Percentiles rank a stretch among this genome's conserved stretches.
phyloP scores from a whole-genome alignment of 1,140 invertebrate species.

The Pogonomyrmex barbatus region DNA sequence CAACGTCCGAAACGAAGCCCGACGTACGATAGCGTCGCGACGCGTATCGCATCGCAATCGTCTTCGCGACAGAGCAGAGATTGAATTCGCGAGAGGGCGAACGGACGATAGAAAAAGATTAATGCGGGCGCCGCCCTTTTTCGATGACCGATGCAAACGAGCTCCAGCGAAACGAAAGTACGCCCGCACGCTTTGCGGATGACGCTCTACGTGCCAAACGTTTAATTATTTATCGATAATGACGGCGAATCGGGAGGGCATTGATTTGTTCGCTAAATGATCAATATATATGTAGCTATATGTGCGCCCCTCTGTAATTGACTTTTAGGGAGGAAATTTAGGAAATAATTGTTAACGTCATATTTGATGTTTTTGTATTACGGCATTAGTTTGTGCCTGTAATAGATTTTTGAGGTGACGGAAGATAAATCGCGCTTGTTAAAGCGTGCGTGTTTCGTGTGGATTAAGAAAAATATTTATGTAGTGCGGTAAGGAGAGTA shows the following conservation, averaged over 20 bases:
- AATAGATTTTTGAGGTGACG: not conserved
- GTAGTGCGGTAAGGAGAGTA: not conserved
- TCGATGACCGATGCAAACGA: constrained; percentile 14
- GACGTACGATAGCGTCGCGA: constrained; percentile 22
- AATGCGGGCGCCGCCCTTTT: constrained; percentile 1
- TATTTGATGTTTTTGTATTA: constrained; percentile 1
- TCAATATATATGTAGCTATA: constrained; percentile 11
- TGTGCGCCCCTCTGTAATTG: not conserved
- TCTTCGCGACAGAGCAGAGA: not conserved
- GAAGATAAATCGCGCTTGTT: not conserved
- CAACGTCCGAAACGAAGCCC: constrained; percentile 5
- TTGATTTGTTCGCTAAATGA: constrained; percentile 27
- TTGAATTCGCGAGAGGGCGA: constrained; percentile 4
- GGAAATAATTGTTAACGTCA: constrained; percentile 6
- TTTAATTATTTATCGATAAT: constrained; percentile 64
- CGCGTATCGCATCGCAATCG: constrained; percentile 8
- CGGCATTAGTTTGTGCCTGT: not conserved
- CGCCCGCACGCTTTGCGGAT: not conserved
- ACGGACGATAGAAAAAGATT: constrained; percentile 25
- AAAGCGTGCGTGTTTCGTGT: constrained; percentile 20
- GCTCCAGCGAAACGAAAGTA: not conserved
- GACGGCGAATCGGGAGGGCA: constrained; percentile 23
- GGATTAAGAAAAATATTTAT: constrained; percentile 21
- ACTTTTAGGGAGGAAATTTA: not conserved
- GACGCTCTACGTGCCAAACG: not conserved